Evolutionary conservation across 2,113 vertebrate species (phyloP).

Genomic region (Lepisosteus oculatus): DNA sequence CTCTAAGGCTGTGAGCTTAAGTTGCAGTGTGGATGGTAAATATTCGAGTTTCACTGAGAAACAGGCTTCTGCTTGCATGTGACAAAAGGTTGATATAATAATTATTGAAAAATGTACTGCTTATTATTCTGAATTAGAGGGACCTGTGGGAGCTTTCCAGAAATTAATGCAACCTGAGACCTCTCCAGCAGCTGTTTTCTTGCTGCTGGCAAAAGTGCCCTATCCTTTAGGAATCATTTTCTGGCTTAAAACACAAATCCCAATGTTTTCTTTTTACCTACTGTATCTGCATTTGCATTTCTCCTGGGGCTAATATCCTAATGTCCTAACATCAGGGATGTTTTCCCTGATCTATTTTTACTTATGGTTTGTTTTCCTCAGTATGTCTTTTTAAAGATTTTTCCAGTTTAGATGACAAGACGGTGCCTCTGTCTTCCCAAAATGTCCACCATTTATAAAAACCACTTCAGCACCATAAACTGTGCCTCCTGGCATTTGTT

Average conservation of each 20-base stretch:
- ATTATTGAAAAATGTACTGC: slow-evolving; percentile 20
- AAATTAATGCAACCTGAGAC: slow-evolving; percentile 5
- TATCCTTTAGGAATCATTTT: neutral
- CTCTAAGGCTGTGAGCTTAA: slow-evolving; percentile 8
- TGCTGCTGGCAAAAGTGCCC: neutral
- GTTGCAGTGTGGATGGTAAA: neutral
- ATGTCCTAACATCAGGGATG: no score
- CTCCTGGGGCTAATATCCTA: no score
- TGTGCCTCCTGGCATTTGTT: neutral
- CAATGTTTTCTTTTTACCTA: no score
- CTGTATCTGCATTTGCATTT: no score
- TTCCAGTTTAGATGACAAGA: no score
- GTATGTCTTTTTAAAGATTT: no score
- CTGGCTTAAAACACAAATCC: no score
- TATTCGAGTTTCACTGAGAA: neutral
- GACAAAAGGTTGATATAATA: slow-evolving; percentile 10
- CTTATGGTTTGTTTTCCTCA: no score
- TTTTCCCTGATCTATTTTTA: no score
- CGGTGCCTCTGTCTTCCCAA: neutral
- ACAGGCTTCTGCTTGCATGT: slow-evolving; percentile 20
- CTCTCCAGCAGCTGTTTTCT: neutral
- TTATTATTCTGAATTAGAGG: slow-evolving; percentile 3
- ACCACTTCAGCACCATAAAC: neutral
- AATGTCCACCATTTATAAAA: neutral
- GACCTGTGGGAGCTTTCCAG: slow-evolving; percentile 4